These are phyloP conservation scores for Pammene aurita DNA, from an alignment of 2,888 invertebrate species.

Conservation along the genomic window DNA sequence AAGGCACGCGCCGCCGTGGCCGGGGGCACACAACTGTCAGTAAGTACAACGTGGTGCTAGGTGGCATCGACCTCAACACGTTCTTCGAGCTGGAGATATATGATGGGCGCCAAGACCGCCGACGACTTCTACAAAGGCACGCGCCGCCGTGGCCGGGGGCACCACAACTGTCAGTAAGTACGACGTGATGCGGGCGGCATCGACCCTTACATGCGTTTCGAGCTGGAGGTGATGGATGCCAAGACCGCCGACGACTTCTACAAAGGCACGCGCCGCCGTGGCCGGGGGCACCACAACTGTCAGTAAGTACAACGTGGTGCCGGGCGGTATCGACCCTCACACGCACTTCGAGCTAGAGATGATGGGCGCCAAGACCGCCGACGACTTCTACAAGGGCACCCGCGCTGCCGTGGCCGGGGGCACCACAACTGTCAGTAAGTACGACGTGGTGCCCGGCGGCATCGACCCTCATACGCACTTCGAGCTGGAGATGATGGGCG, in stretches of 20 bases:
- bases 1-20: constrained; percentile 98
- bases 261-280: constrained; percentile 93
- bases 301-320: constrained; percentile 85
- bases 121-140: background rate
- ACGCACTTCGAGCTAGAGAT: constrained; percentile 95
- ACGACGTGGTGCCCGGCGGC: constrained; percentile 93
- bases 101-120: background rate
- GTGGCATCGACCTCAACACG: background rate
- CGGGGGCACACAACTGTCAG: constrained; percentile 97
- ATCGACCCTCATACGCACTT: constrained; percentile 99
- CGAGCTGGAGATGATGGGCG: constrained; percentile 97
- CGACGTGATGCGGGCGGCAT: constrained; percentile 75
- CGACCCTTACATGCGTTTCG: no score
- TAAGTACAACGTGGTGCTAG: constrained; percentile 78
- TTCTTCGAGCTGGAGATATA: no score
- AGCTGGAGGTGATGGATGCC: background rate
- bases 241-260: background rate
- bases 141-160: no score
- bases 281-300: constrained; percentile 99
- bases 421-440: no score
- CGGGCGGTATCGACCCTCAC: constrained; percentile 97
- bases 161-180: no score
- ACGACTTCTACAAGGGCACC: constrained; percentile 96
- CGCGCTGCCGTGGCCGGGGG: no score
- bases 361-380: constrained; percentile 90